Evolutionary conservation across 2,797 vertebrate genomes (phyloP).

Genomic region (Poeciliopsis turneri): DNA sequence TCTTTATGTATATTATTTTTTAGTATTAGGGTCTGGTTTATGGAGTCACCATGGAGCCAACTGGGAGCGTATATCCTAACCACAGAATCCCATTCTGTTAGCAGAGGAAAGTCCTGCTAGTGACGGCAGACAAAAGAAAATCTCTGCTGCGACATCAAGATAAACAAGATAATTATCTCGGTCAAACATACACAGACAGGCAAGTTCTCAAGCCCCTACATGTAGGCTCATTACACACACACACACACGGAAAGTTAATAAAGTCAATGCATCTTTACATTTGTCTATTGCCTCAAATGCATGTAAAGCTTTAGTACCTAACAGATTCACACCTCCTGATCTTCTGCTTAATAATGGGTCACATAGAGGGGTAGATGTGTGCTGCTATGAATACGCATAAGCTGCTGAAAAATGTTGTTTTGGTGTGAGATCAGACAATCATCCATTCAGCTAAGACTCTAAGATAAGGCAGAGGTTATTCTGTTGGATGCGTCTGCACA

Average conservation of each 20-base stretch:
- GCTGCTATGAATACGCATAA: slow-evolving; percentile 67
- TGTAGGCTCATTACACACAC: slow-evolving; percentile 5
- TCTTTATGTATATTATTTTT: slow-evolving; percentile 45
- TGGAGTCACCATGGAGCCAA: slow-evolving; percentile 19
- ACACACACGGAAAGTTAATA: neutral
- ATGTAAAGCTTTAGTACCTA: slow-evolving; percentile 35
- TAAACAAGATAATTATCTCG: slow-evolving; percentile 76
- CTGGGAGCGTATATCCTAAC: slow-evolving; percentile 32
- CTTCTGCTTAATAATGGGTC: slow-evolving; percentile 63
- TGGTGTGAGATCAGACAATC: slow-evolving; percentile 67
- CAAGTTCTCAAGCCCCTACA: slow-evolving; percentile 14
- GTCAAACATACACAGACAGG: slow-evolving; percentile 39
- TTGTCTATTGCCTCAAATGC: slow-evolving; percentile 35
- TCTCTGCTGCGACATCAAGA: slow-evolving; percentile 65
- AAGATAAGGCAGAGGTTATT: slow-evolving; percentile 35
- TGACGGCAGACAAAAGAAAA: slow-evolving; percentile 68
- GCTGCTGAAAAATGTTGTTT: slow-evolving; percentile 80
- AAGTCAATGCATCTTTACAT: slow-evolving; percentile 7
- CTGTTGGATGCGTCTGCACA: slow-evolving; percentile 40
- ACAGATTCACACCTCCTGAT: slow-evolving; percentile 41
- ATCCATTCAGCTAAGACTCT: slow-evolving; percentile 41
- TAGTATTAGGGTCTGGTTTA: slow-evolving; percentile 20
- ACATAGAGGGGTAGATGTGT: slow-evolving; percentile 50
- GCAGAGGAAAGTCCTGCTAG: slow-evolving; percentile 57
- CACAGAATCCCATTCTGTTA: slow-evolving; percentile 43